Evolutionary conservation across 2,888 invertebrate genomes (phyloP).

Genomic region (Doris montereyensis): DNA sequence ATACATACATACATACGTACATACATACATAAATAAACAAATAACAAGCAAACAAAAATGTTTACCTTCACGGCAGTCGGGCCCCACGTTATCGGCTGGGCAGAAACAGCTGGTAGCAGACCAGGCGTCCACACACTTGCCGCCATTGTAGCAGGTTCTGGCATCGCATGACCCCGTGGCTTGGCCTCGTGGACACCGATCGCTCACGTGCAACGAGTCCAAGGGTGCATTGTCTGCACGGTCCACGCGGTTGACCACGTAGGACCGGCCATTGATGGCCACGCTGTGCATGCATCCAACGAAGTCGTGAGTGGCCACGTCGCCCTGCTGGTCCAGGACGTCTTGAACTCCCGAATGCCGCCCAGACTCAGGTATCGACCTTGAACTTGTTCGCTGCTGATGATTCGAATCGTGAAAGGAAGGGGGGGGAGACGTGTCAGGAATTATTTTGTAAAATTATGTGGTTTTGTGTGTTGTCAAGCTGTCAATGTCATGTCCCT

Average conservation of each 20-base stretch:
- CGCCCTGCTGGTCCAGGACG: constrained; percentile 89
- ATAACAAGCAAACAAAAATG: no score
- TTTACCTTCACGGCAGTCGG: constrained; percentile 81
- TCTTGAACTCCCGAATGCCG: constrained; percentile 89
- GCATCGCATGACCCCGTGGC: constrained; percentile 74
- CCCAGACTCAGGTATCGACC: constrained; percentile 81
- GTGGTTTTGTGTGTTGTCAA: no score
- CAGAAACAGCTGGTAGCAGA: constrained; percentile 80
- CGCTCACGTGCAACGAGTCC: constrained; percentile 81
- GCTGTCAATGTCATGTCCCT: no score
- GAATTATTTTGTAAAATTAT: no score
- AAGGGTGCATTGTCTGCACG: constrained; percentile 47
- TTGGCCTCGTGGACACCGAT: constrained; percentile 83
- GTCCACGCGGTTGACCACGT: constrained; percentile 79
- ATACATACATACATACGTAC: not conserved
- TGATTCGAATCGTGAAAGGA: no score
- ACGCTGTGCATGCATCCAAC: constrained; percentile 95
- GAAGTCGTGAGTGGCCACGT: constrained; percentile 92
- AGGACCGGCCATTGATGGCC: constrained; percentile 82
- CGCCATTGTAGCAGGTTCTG: constrained; percentile 75
- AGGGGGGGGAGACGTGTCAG: not conserved
- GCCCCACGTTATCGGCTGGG: constrained; percentile 79
- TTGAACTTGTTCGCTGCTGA: constrained; percentile 12
- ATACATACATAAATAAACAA: no score
- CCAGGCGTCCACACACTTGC: constrained; percentile 89